Evolutionary conservation across 2,888 invertebrate genomes (phyloP).

Genomic region (Zaprionus obscuricornis): DNA sequence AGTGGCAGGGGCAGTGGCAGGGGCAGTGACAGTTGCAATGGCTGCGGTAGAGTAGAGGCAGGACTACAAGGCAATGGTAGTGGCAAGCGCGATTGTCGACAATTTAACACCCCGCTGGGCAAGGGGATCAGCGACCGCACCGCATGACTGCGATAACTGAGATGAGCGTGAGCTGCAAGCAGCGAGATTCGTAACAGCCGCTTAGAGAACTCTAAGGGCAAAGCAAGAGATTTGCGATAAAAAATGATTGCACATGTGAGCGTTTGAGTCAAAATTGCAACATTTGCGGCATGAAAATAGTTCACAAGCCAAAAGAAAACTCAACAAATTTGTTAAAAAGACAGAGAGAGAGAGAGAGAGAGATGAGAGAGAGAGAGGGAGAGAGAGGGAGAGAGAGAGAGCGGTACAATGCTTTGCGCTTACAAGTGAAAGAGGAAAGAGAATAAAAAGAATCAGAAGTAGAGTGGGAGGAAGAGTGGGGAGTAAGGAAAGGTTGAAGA

Average conservation of each 20-base stretch:
- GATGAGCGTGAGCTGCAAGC: too few relatives aligned
- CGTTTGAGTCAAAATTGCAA: constrained; percentile 71
- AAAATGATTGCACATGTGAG: constrained; percentile 78
- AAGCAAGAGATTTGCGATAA: constrained; percentile 66
- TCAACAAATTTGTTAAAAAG: constrained; percentile 57
- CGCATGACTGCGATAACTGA: constrained; percentile 50
- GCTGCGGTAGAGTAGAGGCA: constrained; percentile 10
- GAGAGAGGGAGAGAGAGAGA: neutral
- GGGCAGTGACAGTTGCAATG: neutral
- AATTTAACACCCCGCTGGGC: constrained; percentile 75
- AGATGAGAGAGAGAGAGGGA: neutral
- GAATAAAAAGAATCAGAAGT: neutral
- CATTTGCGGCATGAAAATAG: constrained; percentile 76
- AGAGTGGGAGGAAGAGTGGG: neutral
- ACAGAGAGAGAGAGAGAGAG: neutral
- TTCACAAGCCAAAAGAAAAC: constrained; percentile 29
- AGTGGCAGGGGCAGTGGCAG: constrained; percentile 14
- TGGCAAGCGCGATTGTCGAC: constrained; percentile 36
- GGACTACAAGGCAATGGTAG: neutral
- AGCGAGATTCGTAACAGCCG: constrained; percentile 54
- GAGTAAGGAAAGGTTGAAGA: neutral
- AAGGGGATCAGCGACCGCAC: constrained; percentile 27
- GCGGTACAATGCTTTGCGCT: too few relatives aligned
- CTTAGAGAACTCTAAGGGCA: constrained; percentile 39
- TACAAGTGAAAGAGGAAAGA: neutral